phyloP scores from a whole-genome alignment of 2,113 vertebrate species.

The Coracopsis vasa region DNA sequence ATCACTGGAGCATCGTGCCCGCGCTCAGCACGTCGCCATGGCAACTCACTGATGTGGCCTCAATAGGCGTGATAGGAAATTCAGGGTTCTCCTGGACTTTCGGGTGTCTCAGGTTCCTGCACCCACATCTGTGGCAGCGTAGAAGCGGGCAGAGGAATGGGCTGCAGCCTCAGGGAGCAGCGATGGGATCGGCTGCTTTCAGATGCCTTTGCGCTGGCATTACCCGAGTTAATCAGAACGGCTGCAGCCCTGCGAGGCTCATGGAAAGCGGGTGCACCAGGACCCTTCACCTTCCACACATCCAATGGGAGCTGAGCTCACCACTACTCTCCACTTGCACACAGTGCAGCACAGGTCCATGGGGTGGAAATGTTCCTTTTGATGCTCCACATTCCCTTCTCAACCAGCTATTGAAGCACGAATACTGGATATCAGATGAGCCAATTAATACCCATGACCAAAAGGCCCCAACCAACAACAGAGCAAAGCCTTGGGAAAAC shows the following conservation, averaged over 20 bases:
- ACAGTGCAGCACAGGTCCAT: accelerated
- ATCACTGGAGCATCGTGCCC: neutral
- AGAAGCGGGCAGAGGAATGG: neutral
- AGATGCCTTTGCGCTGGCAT: neutral
- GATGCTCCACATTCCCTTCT: neutral
- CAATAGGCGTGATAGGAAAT: neutral
- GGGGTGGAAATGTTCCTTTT: neutral
- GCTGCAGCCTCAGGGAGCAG: accelerated
- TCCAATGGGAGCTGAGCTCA: neutral
- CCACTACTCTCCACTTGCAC: accelerated
- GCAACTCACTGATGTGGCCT: slow-evolving; percentile 30
- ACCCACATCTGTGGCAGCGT: accelerated
- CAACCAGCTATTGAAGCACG: neutral
- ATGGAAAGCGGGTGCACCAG: neutral
- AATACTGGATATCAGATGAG: neutral
- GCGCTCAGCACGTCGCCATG: slow-evolving; percentile 44
- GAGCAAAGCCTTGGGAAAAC: neutral
- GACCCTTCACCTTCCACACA: accelerated
- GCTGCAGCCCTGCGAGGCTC: neutral
- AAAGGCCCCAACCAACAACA: neutral
- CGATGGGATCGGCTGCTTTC: accelerated
- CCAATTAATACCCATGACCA: neutral
- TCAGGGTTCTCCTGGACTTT: neutral
- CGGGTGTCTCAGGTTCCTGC: neutral
- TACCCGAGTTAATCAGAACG: accelerated